These are phyloP conservation scores for Phortica okadai DNA, from an alignment of 2,888 invertebrate species.

Conservation along the genomic window DNA sequence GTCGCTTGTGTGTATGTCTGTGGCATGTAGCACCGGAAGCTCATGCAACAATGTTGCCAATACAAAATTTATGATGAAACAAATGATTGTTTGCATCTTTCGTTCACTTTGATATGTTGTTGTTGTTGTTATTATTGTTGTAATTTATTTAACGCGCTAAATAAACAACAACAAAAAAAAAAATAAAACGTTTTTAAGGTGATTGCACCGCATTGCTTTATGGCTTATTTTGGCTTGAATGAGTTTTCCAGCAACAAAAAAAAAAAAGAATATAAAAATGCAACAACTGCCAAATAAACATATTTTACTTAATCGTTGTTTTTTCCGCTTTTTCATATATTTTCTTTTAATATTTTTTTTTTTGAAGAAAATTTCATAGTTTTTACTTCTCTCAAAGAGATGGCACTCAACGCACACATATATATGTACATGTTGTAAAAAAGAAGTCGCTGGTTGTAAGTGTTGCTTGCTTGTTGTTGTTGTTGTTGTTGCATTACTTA, in stretches of 20 bases:
- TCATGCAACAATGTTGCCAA: not conserved
- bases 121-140: conserved; percentile 28
- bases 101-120: not conserved
- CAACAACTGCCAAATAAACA: not conserved
- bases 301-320: not conserved
- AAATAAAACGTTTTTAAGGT: not conserved
- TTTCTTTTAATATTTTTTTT: not conserved
- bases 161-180: conserved; percentile 20
- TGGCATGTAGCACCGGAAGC: not conserved
- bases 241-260: not conserved
- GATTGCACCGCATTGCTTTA: conserved; percentile 15
- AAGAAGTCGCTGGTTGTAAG: not conserved
- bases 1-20: not conserved
- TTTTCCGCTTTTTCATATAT: not conserved
- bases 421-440: not conserved
- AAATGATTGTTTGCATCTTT: not conserved
- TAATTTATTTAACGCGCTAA: conserved; percentile 27
- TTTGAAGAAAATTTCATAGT: not conserved
- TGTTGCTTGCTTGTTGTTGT: not conserved
- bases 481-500: not conserved
- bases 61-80: conserved; percentile 6
- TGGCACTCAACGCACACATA: not conserved
- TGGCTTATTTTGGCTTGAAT: not conserved
- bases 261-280: not conserved
- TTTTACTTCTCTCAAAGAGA: not conserved